Base-by-base conservation (phyloP, 2,888 invertebrate species). In the Brenthis daphne region DNA sequence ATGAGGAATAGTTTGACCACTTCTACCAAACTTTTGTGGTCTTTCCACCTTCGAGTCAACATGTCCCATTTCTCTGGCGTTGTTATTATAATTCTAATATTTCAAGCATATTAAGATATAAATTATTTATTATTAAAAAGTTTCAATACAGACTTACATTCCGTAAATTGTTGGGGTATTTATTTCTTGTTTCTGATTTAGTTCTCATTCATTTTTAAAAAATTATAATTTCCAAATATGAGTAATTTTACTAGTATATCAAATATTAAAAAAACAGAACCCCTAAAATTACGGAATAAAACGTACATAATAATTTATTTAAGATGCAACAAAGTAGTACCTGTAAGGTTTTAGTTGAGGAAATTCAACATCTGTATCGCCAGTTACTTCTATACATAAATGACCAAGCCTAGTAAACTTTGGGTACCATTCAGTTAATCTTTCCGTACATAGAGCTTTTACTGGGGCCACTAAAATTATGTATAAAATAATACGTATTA, bases 1-100 rank as follows among this genome's bases (percentile, higher is more conserved):
- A 96, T 95, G 58, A 96, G 90, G 81, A 96, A 95, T 57, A 96
- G 82, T 77, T 94, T 94, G 13, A 97, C 93, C 11, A 92, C 82
- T 72, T 94, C 92, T 20, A 96, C 94, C 14, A 96, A 82, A 11
- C 92, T 85, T 68, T 92, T 90, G 79, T 96, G 94, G 78, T 96
- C 96, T 73, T 93, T 94, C 96, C 96, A 96, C 71, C 94, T 93
- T 68, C 97, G 93, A 0, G 96, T 97, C 76, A 97, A 81, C 76
- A 96, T 95, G 83, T 97, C 97, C 96, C 96, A 97, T 86, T 97
- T 97, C 85, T 97, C 97, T 0, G 97, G 97, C 0, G 97, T 97
- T 3, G 97, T 96, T 78, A 97, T 94, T 77, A 97, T 94, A 60
- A 96, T 86, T 79, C 96, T 78, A 61, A 24, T 6, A 65, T 51